These are phyloP conservation scores for Nesoenas mayeri DNA, from an alignment of 2,113 vertebrate genomes.

Conservation along the genomic window DNA sequence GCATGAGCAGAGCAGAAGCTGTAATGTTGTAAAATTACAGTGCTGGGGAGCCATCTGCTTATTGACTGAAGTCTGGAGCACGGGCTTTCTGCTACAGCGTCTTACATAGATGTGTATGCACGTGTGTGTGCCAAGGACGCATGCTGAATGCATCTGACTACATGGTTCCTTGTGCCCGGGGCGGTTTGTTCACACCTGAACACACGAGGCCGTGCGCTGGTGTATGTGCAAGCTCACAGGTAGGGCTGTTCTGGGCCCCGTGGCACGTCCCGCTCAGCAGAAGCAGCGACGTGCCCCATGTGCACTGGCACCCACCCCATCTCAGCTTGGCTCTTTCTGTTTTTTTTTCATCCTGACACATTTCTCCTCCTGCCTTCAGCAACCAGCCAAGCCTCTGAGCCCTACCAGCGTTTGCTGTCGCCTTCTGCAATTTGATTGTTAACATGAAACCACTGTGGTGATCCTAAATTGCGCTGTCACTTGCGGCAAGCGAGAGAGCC, in stretches of 20 bases:
- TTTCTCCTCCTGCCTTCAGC: background rate
- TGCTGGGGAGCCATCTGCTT: slow-evolving; percentile 56
- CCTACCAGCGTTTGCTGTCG: fast-evolving
- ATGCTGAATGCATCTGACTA: fast-evolving
- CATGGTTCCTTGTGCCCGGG: fast-evolving
- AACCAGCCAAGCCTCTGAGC: background rate
- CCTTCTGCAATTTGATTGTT: background rate
- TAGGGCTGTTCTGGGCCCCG: background rate
- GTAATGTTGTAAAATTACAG: slow-evolving; percentile 50
- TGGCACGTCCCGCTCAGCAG: background rate
- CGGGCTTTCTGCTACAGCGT: background rate
- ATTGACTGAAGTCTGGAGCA: slow-evolving; percentile 47
- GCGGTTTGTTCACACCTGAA: fast-evolving
- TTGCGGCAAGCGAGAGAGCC: fast-evolving
- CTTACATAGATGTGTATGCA: background rate
- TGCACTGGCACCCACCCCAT: background rate
- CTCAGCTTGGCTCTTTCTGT: background rate
- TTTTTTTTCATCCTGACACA: background rate
- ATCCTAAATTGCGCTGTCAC: background rate
- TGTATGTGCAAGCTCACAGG: background rate
- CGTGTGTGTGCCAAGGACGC: background rate
- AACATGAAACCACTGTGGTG: background rate
- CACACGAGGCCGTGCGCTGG: fast-evolving
- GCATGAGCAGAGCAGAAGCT: slow-evolving; percentile 60
- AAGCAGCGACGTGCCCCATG: fast-evolving